Evolutionary conservation across 2,113 vertebrate species (phyloP), one percentile per base, ranked within the genome.

Genomic region (Phalacrocorax aristotelis): DNA sequence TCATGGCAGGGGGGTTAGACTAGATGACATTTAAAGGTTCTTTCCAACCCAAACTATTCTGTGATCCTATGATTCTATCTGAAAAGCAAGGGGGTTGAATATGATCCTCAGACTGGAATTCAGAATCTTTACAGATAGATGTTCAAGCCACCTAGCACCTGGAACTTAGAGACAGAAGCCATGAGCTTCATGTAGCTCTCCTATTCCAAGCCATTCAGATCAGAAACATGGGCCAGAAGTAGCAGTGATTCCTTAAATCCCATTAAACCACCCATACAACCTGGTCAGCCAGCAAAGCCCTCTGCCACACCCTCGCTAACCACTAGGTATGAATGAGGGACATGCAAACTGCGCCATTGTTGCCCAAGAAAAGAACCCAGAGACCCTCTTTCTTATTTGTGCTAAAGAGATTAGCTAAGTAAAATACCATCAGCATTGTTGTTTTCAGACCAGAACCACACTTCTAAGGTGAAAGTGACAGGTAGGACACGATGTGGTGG

Each of bases 141-240:
- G 7, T 38, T 65, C 20, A 85, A 89, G 52, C 10, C 61, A 79
- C 11, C 0, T 0, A 82, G 42, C 9, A 38, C 23, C 51, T 55
- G 29, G 42, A 89, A 86, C 8, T 16, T 18, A 58, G 91, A 82
- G 27, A 61, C n/a, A 89, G 49, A 79, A 75, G 51, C 7, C 13
- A 51, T 16, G 32, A 70, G 23, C 13, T 78, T 78, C 36, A 85
- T 36, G 19, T 9, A 78, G 15, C 6, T 57, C 51, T 70, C 52
- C 65, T 74, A 32, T 60, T 57, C 65, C 55, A 74, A 77, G 22
- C 21, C 60, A 70, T 1, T 74, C 38, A 58, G 54, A 51, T 26
- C 22, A 82, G 55, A 79, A 93, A 75, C 55, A 91, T 65, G 48
- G 58, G 17, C 46, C 23, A 64, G 58, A 79, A 83, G 44, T 13